Evolutionary conservation across 1,140 invertebrate species (phyloP).

Genomic region (Halotydeus destructor): DNA sequence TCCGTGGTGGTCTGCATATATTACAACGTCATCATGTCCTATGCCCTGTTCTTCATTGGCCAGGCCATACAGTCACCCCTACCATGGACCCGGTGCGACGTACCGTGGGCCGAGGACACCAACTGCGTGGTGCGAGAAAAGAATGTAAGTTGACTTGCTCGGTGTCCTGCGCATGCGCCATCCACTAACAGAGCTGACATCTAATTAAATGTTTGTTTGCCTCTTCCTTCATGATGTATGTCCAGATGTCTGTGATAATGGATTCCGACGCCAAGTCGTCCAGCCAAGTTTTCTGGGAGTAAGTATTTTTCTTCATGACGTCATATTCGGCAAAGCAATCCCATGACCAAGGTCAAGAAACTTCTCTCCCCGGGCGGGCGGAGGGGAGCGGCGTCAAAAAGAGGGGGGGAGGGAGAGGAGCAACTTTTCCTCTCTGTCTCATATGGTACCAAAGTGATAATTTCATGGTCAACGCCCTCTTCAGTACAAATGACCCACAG

Average conservation of each 20-base stretch:
- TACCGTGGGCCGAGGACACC: constrained; percentile 32
- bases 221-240: background rate
- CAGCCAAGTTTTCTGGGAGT: too few relatives aligned
- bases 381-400: too few relatives aligned
- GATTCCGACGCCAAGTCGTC: constrained; percentile 10
- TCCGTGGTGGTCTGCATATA: constrained; percentile 34
- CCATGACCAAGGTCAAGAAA: too few relatives aligned
- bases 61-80: constrained; percentile 29
- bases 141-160: constrained; percentile 8
- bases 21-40: constrained; percentile 43
- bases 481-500: too few relatives aligned
- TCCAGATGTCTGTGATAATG: background rate
- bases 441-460: background rate
- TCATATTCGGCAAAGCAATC: too few relatives aligned
- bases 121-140: constrained; percentile 23
- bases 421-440: background rate
- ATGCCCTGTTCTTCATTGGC: constrained; percentile 48
- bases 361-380: too few relatives aligned
- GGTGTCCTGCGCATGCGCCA: background rate
- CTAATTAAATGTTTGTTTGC: background rate
- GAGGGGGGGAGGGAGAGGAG: background rate
- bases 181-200: background rate
- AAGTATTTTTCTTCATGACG: too few relatives aligned
- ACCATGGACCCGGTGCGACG: constrained; percentile 29
- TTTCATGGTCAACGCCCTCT: constrained; percentile 4